Conservation (phyloP, 2,113 vertebrate genomes). For the Rostratula benghalensis region DNA sequence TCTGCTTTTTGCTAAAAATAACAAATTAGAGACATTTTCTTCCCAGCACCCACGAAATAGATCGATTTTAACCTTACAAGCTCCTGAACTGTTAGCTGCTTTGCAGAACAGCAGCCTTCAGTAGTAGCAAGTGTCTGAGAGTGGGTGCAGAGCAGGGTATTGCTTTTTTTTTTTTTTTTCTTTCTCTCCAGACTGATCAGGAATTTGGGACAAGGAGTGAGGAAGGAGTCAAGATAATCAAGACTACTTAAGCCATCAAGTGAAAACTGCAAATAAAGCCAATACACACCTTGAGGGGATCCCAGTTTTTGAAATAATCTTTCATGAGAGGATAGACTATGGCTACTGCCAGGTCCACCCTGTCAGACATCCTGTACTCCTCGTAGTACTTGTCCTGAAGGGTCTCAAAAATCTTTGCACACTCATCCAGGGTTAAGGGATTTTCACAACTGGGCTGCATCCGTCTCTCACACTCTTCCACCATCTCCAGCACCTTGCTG, state of each 20-base stretch:
- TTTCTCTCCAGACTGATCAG: background rate
- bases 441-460: conserved; percentile 72
- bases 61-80: background rate
- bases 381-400: conserved; percentile 93
- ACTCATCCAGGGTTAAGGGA: conserved; percentile 83
- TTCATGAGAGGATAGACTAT: conserved; percentile 92
- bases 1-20: background rate
- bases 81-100: background rate
- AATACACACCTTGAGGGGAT: conserved; percentile 86
- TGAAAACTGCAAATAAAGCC: background rate
- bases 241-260: background rate
- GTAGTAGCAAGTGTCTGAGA: background rate
- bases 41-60: background rate
- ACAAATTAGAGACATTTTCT: background rate
- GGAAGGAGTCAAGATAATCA: background rate
- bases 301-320: conserved; percentile 90
- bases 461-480: conserved; percentile 87
- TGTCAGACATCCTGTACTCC: conserved; percentile 91
- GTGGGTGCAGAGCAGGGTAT: accelerated
- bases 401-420: conserved; percentile 87
- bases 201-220: background rate
- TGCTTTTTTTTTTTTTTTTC: background rate
- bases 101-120: background rate
- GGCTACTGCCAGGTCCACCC: conserved; percentile 89
- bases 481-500: conserved; percentile 87